Evolutionary conservation across 2,888 invertebrate species (phyloP), one percentile per base, ranked within the genome.

Genomic region (Ennomos fuscantarius): DNA sequence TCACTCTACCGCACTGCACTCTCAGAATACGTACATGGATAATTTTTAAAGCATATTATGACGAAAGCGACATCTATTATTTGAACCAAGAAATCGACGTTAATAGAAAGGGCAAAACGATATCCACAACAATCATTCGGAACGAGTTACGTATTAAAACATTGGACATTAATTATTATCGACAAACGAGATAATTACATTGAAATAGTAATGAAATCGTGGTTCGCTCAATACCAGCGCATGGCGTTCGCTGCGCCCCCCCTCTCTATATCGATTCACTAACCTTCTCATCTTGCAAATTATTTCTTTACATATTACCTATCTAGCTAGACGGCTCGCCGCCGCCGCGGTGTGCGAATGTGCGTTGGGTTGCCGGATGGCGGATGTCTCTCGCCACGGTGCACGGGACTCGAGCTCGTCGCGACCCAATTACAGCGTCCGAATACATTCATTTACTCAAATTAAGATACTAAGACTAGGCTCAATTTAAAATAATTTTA

Each of bases 401-500:
- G 24, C 24, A 24, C 24, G 24, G 24, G 24, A 6, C 24, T 24
- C 9, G 41, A 41, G 44, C 40, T 59, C 64, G 36, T 12, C 55
- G 58, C 55, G 55, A 24, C 24, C 78, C 81, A 75, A 78, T 54
- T 74, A 62, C 66, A 78, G 70, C 84, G 78, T 73, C 72, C 76
- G 66, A 78, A 74, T 72, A 68, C 72, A 76, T 82, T 83, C 77
- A 80, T 76, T 73, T 82, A 87, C 78, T 77, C 84, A 86, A 81
- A 87, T 89, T 89, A 90, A 80, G 79, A 82, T 81, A 86, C 89
- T 90, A 91, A 86, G 91, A 92, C 91, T 90, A 92, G 91, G 89
- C 82, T 85, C 89, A 78, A 86, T 85, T 72, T 87, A 85, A 86
- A 87, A 84, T 86, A 86, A 87, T 82, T 82, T 81, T 87, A 86